These are phyloP conservation scores for Phacellophora camtschatica DNA, from an alignment of 30 jellyfish, hydroid and myxozoan genomes.

Conservation along the genomic window DNA sequence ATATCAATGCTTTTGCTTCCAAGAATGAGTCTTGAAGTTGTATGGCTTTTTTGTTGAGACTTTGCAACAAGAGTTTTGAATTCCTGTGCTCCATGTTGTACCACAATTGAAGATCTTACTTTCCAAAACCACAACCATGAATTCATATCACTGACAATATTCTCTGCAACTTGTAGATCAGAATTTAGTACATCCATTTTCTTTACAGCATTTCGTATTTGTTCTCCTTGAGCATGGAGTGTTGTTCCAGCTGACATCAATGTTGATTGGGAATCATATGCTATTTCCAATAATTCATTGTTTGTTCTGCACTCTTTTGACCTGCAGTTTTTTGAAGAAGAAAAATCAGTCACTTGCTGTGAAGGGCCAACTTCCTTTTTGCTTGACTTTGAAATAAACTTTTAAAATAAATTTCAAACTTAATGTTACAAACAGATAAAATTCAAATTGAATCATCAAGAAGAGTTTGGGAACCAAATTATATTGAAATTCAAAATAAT, in stretches of 20 bases:
- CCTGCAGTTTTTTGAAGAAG: too few relatives aligned
- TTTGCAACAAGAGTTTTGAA: conserved; percentile 46
- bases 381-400: too few relatives aligned
- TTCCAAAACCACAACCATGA: conserved; percentile 95
- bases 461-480: too few relatives aligned
- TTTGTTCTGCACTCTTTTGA: too few relatives aligned
- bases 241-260: conserved; percentile 63
- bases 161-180: conserved; percentile 72
- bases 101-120: background rate
- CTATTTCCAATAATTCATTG: conserved; percentile 69
- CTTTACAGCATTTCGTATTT: conserved; percentile 38
- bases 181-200: conserved; percentile 58
- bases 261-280: conserved; percentile 68
- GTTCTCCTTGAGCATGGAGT: conserved; percentile 88
- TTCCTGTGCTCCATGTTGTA: conserved; percentile 6
- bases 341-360: too few relatives aligned
- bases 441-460: too few relatives aligned
- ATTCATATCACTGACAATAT: conserved; percentile 65
- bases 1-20: conserved; percentile 33
- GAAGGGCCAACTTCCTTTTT: too few relatives aligned
- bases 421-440: too few relatives aligned
- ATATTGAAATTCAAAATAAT: too few relatives aligned
- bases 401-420: too few relatives aligned
- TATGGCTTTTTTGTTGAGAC: conserved; percentile 71
- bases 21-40: conserved; percentile 34